These are phyloP conservation scores for Tauraco erythrolophus DNA, from an alignment of 2,113 vertebrate genomes.

Conservation along the genomic window DNA sequence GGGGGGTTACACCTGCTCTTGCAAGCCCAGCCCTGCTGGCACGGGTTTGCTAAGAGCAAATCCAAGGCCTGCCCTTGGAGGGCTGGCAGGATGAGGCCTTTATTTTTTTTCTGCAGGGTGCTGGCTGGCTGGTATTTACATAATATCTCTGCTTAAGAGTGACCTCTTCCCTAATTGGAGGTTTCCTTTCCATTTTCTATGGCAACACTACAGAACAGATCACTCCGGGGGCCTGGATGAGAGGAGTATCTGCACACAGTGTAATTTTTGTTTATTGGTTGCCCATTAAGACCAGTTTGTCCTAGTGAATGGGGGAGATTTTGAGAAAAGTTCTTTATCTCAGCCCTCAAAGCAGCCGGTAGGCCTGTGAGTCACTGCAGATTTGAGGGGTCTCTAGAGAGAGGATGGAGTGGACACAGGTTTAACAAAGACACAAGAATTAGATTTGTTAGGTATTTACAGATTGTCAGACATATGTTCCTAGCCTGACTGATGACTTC, in stretches of 20 bases:
- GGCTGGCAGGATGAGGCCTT: not conserved
- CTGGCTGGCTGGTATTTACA: conserved; percentile 37
- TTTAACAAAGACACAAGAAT: not conserved
- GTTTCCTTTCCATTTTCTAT: conserved; percentile 44
- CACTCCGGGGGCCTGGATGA: not conserved
- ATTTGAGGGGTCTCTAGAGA: not conserved
- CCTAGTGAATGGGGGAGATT: not conserved
- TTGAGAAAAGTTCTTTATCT: not conserved
- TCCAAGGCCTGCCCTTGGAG: not conserved
- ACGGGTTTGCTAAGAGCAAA: not conserved
- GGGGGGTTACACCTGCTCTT: not conserved
- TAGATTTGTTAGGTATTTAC: not conserved
- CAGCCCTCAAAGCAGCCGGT: not conserved
- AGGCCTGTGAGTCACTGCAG: not conserved
- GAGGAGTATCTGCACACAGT: not conserved
- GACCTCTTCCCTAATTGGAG: conserved; percentile 50
- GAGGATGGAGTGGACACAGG: not conserved
- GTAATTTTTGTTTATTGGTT: not conserved
- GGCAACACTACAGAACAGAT: conserved; percentile 3
- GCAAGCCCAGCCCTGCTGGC: not conserved
- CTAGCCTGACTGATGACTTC: not conserved
- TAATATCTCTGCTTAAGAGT: conserved; percentile 30
- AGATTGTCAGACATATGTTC: not conserved
- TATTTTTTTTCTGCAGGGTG: not conserved
- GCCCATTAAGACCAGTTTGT: not conserved